These are phyloP conservation scores for Drosophila kurseongensis DNA, from an alignment of 1,140 invertebrate species.

Conservation along the genomic window DNA sequence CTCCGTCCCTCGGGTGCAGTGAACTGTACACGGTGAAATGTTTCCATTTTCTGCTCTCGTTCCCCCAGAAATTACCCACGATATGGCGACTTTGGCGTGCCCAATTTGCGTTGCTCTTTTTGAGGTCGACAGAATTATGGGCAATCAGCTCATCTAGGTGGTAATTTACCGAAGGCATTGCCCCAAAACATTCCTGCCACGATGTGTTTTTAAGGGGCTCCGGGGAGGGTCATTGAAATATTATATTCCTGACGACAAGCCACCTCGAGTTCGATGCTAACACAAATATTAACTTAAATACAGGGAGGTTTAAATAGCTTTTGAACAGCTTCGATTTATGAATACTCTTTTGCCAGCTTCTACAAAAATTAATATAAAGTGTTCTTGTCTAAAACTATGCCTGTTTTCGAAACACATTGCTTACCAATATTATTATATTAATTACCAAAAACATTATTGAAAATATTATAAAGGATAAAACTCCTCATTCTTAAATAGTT, in stretches of 20 bases:
- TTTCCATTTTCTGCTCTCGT: constrained; percentile 32
- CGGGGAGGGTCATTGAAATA: constrained; percentile 45
- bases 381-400: too few relatives aligned
- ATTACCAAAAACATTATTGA: too few relatives aligned
- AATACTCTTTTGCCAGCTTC: constrained; percentile 22
- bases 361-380: background rate
- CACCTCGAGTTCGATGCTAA: constrained; percentile 49
- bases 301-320: background rate
- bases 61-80: constrained; percentile 14
- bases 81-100: constrained; percentile 35
- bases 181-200: constrained; percentile 41
- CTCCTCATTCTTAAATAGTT: too few relatives aligned
- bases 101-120: constrained; percentile 61
- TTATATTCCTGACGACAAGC: constrained; percentile 50
- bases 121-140: constrained; percentile 67
- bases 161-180: constrained; percentile 65
- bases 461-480: too few relatives aligned
- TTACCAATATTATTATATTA: too few relatives aligned
- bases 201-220: constrained; percentile 13
- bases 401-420: too few relatives aligned
- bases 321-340: background rate
- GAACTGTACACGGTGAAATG: constrained; percentile 50
- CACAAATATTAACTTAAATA: constrained; percentile 53
- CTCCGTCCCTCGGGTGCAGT: constrained; percentile 41
- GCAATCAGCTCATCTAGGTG: constrained; percentile 65